Evolutionary conservation across 2,113 vertebrate genomes (phyloP), one percentile per base, ranked within the genome.

Genomic region (Lasiurus cinereus): DNA sequence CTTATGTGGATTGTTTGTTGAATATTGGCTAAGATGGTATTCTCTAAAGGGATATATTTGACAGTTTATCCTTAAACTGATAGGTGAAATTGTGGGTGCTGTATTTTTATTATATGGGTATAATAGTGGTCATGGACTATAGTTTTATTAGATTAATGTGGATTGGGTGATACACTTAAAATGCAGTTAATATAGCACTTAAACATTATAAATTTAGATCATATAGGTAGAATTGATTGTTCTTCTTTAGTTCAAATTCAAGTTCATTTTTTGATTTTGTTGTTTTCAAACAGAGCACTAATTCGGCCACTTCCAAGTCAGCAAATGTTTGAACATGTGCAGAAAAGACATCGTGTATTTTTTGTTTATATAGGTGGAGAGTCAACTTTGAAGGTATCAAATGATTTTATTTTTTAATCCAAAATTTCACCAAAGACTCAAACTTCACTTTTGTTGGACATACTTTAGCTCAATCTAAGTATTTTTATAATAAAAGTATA

Each of bases 281-380:
- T 85, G 1, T 90, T 93, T 91, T 91, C 72, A 84, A 92, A 36
- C 97, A 99, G 99, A 84, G 99, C 99, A 48, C 98, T 99, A 1
- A 99, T 99, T 79, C 98, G 99, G 31, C 98, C 99, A 0, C 99
- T 99, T 96, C 99, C 99, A 83, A 99, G 99, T 98, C 99, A 98
- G 96, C 99, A 99, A 96, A 99, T 99, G 99, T 99, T 99, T 52
- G 98, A 99, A 46, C 99, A 99, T 83, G 98, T 99, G 91, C 98
- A 98, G 91, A 99, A 99, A 92, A 98, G 99, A 29, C 99, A 99
- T 72, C 98, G 96, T 54, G 99, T 99, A 15, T 98, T 99, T 70
- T 99, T 99, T 90, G 98, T 99, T 73, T 99, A 99, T 62, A 91
- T 99, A 87, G 99, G 99, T 46, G 99, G 99, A 94, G 99, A 99